Percentiles rank a stretch among this genome's conserved stretches.
phyloP scores from a whole-genome alignment of 2,113 vertebrate genomes.

The Oophaga pumilio region DNA sequence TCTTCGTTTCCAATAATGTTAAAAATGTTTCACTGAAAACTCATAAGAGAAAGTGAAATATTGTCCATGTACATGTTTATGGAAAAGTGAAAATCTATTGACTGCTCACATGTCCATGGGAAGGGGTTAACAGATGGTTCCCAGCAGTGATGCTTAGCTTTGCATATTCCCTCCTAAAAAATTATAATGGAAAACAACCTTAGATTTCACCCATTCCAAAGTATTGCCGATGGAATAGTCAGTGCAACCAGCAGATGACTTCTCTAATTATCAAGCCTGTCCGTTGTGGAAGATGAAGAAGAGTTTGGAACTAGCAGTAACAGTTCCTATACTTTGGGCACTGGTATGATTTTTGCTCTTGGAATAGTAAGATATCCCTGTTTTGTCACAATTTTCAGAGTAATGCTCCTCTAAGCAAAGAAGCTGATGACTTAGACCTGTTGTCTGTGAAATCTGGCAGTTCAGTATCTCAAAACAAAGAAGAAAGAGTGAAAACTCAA shows the following conservation, averaged over 20 bases:
- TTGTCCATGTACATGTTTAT: not conserved
- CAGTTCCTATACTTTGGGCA: not conserved
- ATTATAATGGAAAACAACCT: not conserved
- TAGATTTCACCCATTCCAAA: not conserved
- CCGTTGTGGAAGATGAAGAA: too few relatives aligned
- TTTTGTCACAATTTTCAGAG: slow-evolving; percentile 78
- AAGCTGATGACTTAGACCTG: slow-evolving; percentile 76
- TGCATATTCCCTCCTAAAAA: slow-evolving; percentile 19
- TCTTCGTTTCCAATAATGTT: not conserved
- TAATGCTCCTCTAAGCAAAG: slow-evolving; percentile 76
- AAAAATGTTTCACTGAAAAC: not conserved
- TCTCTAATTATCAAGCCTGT: too few relatives aligned
- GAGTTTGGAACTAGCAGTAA: too few relatives aligned
- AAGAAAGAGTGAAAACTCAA: slow-evolving; percentile 71
- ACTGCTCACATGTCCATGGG: not conserved
- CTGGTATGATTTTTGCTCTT: not conserved
- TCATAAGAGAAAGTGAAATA: not conserved
- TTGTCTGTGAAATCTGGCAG: slow-evolving; percentile 74
- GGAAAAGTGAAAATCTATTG: too few relatives aligned
- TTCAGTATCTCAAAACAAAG: slow-evolving; percentile 74
- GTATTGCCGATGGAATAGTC: too few relatives aligned
- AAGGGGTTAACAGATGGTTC: not conserved
- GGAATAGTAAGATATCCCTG: not conserved
- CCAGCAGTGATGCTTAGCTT: slow-evolving; percentile 66
- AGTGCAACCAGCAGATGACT: too few relatives aligned